A percentile compares a stretch with the other conserved stretches of the same genome.
Evolutionary conservation across 1,140 invertebrate species (phyloP).

Genomic region (Calosoma granatense): DNA sequence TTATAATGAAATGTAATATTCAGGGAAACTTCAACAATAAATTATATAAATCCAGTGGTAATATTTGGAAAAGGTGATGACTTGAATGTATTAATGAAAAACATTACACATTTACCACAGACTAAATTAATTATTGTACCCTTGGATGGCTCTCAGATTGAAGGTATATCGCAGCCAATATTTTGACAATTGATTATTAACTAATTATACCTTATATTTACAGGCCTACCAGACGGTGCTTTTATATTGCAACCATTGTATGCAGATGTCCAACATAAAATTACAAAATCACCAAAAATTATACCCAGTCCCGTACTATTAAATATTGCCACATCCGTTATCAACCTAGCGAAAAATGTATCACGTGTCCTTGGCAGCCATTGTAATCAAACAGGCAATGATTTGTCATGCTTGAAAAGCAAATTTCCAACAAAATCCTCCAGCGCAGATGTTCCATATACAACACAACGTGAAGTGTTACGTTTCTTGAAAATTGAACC

Average conservation of each 20-base stretch:
- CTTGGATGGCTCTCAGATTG: slow-evolving; percentile 21
- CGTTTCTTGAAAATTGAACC: slow-evolving; percentile 25
- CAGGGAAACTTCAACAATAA: slow-evolving; percentile 7
- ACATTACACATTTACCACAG: not conserved
- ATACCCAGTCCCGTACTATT: slow-evolving; percentile 23
- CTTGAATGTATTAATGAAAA: not conserved
- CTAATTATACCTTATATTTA: slow-evolving; percentile 16
- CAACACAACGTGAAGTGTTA: slow-evolving; percentile 15
- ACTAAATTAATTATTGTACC: slow-evolving; percentile 20
- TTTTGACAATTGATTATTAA: not conserved
- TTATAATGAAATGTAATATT: not conserved
- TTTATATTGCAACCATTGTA: slow-evolving; percentile 23
- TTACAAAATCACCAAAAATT: slow-evolving; percentile 17
- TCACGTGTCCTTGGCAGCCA: slow-evolving; percentile 16
- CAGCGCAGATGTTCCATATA: slow-evolving; percentile 10
- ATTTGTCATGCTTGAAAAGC: slow-evolving; percentile 23
- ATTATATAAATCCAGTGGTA: slow-evolving; percentile 16
- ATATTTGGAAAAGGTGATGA: slow-evolving; percentile 16
- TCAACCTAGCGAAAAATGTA: slow-evolving; percentile 19
- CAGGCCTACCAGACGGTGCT: slow-evolving; percentile 21
- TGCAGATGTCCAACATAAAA: slow-evolving; percentile 4
- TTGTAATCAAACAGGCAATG: slow-evolving; percentile 28
- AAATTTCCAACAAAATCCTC: slow-evolving; percentile 14
- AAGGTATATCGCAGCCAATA: slow-evolving; percentile 17
- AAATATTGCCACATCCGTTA: slow-evolving; percentile 22